Evolutionary conservation across 1,140 invertebrate genomes (phyloP).

Genomic region (Scaptodrosophila lebanonensis): DNA sequence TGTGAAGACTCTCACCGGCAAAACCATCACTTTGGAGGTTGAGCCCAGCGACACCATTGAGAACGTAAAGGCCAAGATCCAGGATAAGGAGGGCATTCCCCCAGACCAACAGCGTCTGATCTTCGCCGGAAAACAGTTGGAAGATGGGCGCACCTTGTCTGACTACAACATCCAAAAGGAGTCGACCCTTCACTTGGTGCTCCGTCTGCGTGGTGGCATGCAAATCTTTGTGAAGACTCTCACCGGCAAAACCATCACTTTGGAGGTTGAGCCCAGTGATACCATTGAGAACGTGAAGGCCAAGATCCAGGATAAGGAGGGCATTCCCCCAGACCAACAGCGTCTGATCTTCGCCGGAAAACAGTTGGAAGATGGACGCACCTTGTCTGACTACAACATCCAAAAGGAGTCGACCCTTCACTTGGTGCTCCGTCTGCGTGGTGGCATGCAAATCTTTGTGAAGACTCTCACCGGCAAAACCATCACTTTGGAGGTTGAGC

Average conservation of each 20-base stretch:
- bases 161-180: conserved; percentile 94
- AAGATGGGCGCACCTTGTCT: conserved; percentile 87
- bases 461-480: conserved; percentile 90
- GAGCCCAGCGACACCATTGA: conserved; percentile 89
- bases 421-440: conserved; percentile 87
- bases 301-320: conserved; percentile 86
- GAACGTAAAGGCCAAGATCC: conserved; percentile 89
- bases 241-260: conserved; percentile 89
- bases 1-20: conserved; percentile 88
- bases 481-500: conserved; percentile 88
- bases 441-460: conserved; percentile 91
- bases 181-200: conserved; percentile 92
- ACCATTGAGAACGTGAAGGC: conserved; percentile 90
- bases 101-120: conserved; percentile 86
- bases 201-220: conserved; percentile 91
- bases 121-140: conserved; percentile 88
- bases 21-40: conserved; percentile 89
- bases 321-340: conserved; percentile 86
- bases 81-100: conserved; percentile 85
- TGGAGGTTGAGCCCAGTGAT: conserved; percentile 87
- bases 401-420: conserved; percentile 94
- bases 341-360: conserved; percentile 86
- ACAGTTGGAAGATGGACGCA: conserved; percentile 88
- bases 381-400: conserved; percentile 88
- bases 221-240: conserved; percentile 89